Percentiles rank a stretch among this genome's conserved stretches.
Evolutionary conservation across 2,113 vertebrate species (phyloP).

Genomic region (Pardalotus punctatus): DNA sequence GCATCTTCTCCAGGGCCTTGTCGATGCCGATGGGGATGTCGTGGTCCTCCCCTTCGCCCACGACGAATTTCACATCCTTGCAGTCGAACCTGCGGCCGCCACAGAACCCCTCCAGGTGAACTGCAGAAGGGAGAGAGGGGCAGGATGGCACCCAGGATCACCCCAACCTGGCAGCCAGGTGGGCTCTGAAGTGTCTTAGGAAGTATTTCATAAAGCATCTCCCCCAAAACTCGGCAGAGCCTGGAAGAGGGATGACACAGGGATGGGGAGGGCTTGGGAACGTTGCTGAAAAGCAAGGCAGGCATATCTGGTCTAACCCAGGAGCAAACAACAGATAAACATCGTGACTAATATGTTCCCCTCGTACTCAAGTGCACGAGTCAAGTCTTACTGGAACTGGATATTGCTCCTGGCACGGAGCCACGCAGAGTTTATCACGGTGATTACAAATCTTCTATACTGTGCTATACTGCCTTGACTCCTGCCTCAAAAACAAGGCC

Average conservation of each 20-base stretch:
- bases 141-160: neutral
- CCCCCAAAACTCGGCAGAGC: neutral
- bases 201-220: neutral
- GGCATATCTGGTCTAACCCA: neutral
- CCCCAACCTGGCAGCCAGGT: neutral
- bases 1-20: slow-evolving; percentile 95
- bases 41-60: slow-evolving; percentile 90
- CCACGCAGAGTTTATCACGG: neutral
- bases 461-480: neutral
- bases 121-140: slow-evolving; percentile 57
- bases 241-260: neutral
- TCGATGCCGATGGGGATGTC: slow-evolving; percentile 92
- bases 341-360: slow-evolving; percentile 46
- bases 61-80: slow-evolving; percentile 83
- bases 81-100: slow-evolving; percentile 81
- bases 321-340: slow-evolving; percentile 56
- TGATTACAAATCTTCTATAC: neutral
- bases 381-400: slow-evolving; percentile 56
- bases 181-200: neutral
- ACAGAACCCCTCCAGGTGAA: slow-evolving; percentile 87
- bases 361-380: slow-evolving; percentile 1
- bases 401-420: neutral
- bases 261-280: neutral
- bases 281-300: neutral
- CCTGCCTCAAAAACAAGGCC: neutral